Conservation (phyloP, 2,888 invertebrate species). For the Dicroscelio sp. region DNA sequence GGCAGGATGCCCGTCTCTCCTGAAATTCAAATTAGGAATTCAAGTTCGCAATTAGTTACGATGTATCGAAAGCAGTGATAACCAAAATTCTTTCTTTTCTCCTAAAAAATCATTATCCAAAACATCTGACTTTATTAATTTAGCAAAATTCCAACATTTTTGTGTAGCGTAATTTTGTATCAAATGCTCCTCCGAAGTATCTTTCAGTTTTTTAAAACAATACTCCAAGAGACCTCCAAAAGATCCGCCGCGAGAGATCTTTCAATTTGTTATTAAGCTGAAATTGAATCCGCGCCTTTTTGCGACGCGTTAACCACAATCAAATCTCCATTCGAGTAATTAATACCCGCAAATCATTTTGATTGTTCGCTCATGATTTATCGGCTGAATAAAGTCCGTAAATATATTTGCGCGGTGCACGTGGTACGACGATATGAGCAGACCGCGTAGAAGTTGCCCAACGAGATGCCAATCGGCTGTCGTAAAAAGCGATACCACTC, state of each 20-base stretch:
- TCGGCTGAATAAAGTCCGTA: conserved; percentile 48
- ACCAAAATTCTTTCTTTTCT: no score
- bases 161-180: no score
- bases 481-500: conserved; percentile 79
- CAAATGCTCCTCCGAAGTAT: no score
- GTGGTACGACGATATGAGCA: conserved; percentile 61
- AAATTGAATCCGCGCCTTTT: no score
- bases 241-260: no score
- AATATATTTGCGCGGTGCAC: conserved; percentile 56
- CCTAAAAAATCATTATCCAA: no score
- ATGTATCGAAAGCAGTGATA: no score
- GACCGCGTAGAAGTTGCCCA: conserved; percentile 64
- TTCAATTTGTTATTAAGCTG: not conserved
- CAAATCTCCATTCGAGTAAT: conserved; percentile 23
- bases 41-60: no score
- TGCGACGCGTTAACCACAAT: not conserved
- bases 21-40: not conserved
- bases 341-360: conserved; percentile 22
- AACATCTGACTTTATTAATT: no score
- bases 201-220: no score
- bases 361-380: conserved; percentile 38
- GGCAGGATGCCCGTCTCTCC: not conserved
- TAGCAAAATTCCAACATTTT: no score
- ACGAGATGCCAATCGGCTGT: conserved; percentile 76
- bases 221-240: no score